phyloP scores from a whole-genome alignment of 2,797 vertebrate species.

The Heterohyrax brucei region DNA sequence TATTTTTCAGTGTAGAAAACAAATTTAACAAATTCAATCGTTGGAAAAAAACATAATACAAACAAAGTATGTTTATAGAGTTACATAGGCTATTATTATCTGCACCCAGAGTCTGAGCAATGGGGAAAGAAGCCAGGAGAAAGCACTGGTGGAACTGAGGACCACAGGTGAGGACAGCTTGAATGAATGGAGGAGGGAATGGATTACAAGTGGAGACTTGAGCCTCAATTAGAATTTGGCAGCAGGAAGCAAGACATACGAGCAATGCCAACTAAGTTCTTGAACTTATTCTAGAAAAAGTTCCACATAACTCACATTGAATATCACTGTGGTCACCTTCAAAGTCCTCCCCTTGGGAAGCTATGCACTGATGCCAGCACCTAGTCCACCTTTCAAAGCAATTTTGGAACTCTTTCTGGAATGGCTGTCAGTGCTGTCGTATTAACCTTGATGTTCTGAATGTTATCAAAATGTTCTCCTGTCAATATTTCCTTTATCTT shows the following conservation, averaged over 20 bases:
- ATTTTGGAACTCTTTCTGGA: no score
- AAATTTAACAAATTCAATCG: conserved; percentile 69
- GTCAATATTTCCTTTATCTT: no score
- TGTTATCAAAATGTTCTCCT: no score
- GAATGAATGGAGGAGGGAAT: not conserved
- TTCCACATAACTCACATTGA: no score
- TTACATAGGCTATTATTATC: conserved; percentile 46
- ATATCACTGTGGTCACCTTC: no score
- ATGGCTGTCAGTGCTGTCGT: no score
- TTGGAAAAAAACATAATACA: conserved; percentile 58
- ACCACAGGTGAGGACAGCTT: not conserved
- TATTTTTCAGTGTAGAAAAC: conserved; percentile 65
- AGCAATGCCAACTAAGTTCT: no score
- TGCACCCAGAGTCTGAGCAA: not conserved
- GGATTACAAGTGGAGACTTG: not conserved
- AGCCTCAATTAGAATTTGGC: not conserved
- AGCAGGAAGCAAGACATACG: not conserved
- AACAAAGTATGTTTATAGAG: conserved; percentile 69
- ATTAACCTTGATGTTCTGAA: no score
- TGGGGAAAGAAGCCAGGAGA: conserved; percentile 1
- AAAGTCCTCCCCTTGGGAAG: no score
- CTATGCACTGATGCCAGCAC: no score
- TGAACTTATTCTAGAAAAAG: no score
- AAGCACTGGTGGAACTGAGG: not conserved
- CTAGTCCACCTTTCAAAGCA: no score